Percentiles rank a stretch among this genome's conserved stretches.
Evolutionary conservation across 2,888 invertebrate genomes (phyloP).

Genomic region (Callimorpha dominula): DNA sequence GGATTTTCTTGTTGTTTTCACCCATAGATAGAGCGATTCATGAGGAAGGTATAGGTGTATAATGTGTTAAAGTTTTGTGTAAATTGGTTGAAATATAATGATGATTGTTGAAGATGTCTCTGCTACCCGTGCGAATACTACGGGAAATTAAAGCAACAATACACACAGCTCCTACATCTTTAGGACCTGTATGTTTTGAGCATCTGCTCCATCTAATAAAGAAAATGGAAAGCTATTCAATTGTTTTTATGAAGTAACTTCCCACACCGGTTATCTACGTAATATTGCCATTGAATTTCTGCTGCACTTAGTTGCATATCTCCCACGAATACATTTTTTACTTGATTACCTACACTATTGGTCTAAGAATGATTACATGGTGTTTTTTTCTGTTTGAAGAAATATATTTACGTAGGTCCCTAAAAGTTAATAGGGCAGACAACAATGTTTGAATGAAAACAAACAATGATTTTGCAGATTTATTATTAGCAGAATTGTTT

Average conservation of each 20-base stretch:
- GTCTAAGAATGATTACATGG: constrained; percentile 20
- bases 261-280: constrained; percentile 34
- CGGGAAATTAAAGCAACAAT: background rate
- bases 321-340: constrained; percentile 37
- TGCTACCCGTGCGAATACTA: background rate
- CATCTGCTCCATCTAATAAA: constrained; percentile 16
- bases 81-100: too few species aligned
- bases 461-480: constrained; percentile 39
- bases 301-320: constrained; percentile 32
- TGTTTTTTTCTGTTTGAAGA: background rate
- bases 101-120: too few species aligned
- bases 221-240: constrained; percentile 49
- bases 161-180: background rate
- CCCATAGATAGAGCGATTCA: too few species aligned
- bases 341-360: constrained; percentile 16
- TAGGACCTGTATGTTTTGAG: background rate
- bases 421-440: constrained; percentile 2
- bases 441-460: constrained; percentile 21
- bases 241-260: constrained; percentile 41
- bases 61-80: too few species aligned
- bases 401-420: background rate
- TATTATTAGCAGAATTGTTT: constrained; percentile 30
- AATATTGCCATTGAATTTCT: constrained; percentile 38
- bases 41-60: too few species aligned
- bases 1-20: too few species aligned